These are phyloP conservation scores for Muschampia plurimacula DNA, from an alignment of 2,888 invertebrate species.

Conservation along the genomic window DNA sequence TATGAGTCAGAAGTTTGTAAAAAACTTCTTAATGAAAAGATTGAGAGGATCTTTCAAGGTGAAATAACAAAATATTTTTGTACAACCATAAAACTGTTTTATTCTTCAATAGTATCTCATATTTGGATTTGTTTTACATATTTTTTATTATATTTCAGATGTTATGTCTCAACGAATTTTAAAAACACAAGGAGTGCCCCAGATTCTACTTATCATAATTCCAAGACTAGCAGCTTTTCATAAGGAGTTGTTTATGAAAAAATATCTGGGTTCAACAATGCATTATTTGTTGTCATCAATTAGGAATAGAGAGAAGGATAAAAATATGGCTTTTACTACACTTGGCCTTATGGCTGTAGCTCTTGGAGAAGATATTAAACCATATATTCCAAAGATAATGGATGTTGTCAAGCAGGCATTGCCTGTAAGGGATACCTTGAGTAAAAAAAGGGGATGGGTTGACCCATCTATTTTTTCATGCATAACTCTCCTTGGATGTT, in stretches of 20 bases:
- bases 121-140: conserved; percentile 24
- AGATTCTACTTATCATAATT: conserved; percentile 93
- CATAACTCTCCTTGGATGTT: conserved; percentile 95
- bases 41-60: conserved; percentile 91
- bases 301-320: conserved; percentile 93
- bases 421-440: conserved; percentile 91
- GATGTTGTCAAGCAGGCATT: conserved; percentile 91
- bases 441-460: conserved; percentile 89
- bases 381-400: conserved; percentile 94
- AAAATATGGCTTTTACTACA: conserved; percentile 95
- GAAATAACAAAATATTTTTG: conserved; percentile 35
- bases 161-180: conserved; percentile 92
- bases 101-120: conserved; percentile 9
- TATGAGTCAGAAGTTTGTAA: conserved; percentile 96
- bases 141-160: conserved; percentile 67
- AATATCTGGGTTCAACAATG: conserved; percentile 91
- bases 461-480: conserved; percentile 98
- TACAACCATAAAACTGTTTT: not conserved
- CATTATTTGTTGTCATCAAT: conserved; percentile 91
- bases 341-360: conserved; percentile 96
- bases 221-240: conserved; percentile 98
- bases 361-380: conserved; percentile 92
- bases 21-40: conserved; percentile 92
- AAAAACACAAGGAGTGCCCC: conserved; percentile 93
- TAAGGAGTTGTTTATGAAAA: conserved; percentile 90